Evolutionary conservation across 2,888 invertebrate genomes (phyloP), one percentile per base, ranked within the genome.

Genomic region (Drosophila nr. fundita): DNA sequence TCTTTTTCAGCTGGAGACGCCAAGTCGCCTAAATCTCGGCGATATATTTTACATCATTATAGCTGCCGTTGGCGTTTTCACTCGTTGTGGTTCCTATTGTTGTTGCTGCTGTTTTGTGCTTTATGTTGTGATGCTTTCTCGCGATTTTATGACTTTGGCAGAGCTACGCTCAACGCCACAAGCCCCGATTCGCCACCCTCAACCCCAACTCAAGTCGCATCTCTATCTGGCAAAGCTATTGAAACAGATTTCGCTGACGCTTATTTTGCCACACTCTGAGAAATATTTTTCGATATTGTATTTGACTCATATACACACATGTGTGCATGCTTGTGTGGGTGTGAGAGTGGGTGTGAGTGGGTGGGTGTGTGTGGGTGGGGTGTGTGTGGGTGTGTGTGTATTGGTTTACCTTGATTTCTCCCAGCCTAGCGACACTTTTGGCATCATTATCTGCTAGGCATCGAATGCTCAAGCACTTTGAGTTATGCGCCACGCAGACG

Each of bases 221-320:
- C 73, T 60, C 68, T 60, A 78, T 67, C 77, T 49, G 68, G 70
- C 69, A 71, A 77, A 68, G 83, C 83, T 77, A 77, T 78, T 75
- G 82, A 82, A 89, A 73, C 82, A 84, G 89, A 90, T 90, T 87
- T 86, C 76, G 84, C 89, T 91, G 90, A 91, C 83, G 81, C 83
- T 81, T 81, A 76, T 67, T 76, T 79, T 73, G 27, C 27, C 34
- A 27, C 55, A 30, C 59, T 54, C 55, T 82, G 80, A 76, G 83
- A 90, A 86, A 86, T 73, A 83, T 87, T 89, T 87, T 88, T 79
- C 85, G 85, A 87, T 88, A 85, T 88, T 85, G 85, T 89, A 85
- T 87, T 85, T 73, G 73, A 65, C 68, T 62, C 58, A 15, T 42
- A 42, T 48, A 57, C 42, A n/a, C 40, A 29, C 29, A 30, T n/a